Conservation (phyloP, 2,888 invertebrate species). For the Dicyrtomina minuta region DNA sequence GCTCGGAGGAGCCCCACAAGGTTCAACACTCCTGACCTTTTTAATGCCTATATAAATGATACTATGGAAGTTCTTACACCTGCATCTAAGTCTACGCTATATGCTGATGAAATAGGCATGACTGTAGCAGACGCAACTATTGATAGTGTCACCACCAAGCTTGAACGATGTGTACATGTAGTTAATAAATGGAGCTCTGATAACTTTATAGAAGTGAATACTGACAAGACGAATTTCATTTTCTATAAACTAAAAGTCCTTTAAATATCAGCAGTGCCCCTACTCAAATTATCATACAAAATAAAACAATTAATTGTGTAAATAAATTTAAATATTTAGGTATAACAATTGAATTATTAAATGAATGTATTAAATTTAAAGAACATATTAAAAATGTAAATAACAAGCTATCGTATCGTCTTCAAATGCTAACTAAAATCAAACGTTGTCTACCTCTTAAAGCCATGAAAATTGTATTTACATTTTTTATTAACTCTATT, state of each 20-base stretch:
- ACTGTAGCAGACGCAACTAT: too few relatives aligned
- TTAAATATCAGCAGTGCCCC: background rate
- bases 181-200: constrained; percentile 14
- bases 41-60: too few relatives aligned
- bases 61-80: constrained; percentile 5
- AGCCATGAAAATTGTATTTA: background rate
- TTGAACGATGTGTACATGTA: background rate
- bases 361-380: background rate
- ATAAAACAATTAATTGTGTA: background rate
- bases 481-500: background rate
- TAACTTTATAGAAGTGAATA: constrained; percentile 14
- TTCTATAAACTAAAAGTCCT: background rate
- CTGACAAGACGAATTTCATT: background rate
- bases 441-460: background rate
- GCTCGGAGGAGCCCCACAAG: too few relatives aligned
- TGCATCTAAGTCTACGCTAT: background rate
- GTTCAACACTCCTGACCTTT: background rate
- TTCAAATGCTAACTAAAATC: background rate
- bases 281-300: background rate
- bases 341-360: background rate
- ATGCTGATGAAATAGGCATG: constrained; percentile 6
- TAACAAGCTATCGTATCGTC: background rate
- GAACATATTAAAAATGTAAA: background rate
- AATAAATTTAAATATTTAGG: constrained; percentile 4
- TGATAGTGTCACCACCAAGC: background rate